Base-by-base conservation (phyloP, 2,888 invertebrate genomes). In the Liopterus haemorrhoidalis region DNA sequence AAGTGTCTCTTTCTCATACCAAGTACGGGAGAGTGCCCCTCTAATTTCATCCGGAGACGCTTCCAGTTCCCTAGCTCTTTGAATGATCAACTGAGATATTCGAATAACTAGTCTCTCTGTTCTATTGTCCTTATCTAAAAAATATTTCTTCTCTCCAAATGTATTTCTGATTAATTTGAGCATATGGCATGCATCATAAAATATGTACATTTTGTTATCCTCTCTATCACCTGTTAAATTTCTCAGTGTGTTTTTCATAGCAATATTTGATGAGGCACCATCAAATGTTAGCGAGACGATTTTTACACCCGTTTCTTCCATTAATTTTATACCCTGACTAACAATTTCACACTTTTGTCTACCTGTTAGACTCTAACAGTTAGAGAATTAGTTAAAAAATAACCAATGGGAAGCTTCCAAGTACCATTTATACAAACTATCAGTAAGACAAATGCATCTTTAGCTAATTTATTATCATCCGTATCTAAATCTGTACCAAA, bases 401-500 rank as follows among this genome's bases (percentile, higher is more conserved):
- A 25, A 2, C 25, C 25, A 25, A 5, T 12, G n/a, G 25, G 25
- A n/a, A 25, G 4, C 12, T 25, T 25, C 25, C 25, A 25, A 11
- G 4, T n/a, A 11, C 5, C 25, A 5, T 25, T 25, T 5, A 25
- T 25, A 12, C 4, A 2, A 25, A 5, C 25, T 2, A 25, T n/a
- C 25, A 25, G n/a, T 25, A 25, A 25, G 11, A 25, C 25, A n/a
- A n/a, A n/a, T n/a, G n/a, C n/a, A n/a, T n/a, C n/a, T n/a, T n/a
- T n/a, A n/a, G n/a, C n/a, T n/a, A n/a, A n/a, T n/a, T n/a, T n/a
- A 11, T 40, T 16, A 28, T 31, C n/a, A n/a, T 49, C 46, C 42
- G 11, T 18, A 2, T 43, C 39, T 11, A 43, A n/a, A 8, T 19
- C 45, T 12, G 15, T 20, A 24, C 53, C 54, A 8, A 53, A 38